A percentile compares a stretch with the other conserved stretches of the same genome.
These are phyloP conservation scores for Abrostola triplasia DNA, from an alignment of 2,888 invertebrate species.

Conservation along the genomic window DNA sequence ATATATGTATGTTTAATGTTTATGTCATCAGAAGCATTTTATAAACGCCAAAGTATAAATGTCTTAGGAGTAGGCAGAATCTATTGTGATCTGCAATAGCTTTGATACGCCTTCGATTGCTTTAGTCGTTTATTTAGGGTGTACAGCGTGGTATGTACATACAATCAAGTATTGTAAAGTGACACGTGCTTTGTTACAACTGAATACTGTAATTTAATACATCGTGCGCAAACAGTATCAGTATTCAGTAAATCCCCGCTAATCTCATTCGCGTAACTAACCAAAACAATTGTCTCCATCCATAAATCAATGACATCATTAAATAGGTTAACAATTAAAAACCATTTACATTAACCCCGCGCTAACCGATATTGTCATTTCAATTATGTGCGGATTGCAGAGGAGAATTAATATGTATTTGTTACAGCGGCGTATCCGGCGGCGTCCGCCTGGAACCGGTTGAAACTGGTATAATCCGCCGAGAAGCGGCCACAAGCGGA, in stretches of 20 bases:
- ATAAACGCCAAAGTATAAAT: too few relatives aligned
- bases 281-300: constrained; percentile 38
- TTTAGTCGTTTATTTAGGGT: neutral
- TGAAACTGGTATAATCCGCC: constrained; percentile 57
- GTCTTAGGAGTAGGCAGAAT: too few relatives aligned
- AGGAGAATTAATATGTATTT: constrained; percentile 57
- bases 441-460: constrained; percentile 44
- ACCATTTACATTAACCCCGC: constrained; percentile 65
- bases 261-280: constrained; percentile 11
- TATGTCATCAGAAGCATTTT: too few relatives aligned
- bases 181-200: neutral
- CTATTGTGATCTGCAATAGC: too few relatives aligned
- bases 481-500: constrained; percentile 61
- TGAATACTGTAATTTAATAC: neutral
- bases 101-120: neutral
- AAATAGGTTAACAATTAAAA: constrained; percentile 57
- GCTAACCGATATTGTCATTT: constrained; percentile 60
- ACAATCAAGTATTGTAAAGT: neutral
- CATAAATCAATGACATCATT: constrained; percentile 63
- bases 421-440: constrained; percentile 37
- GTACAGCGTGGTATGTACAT: neutral
- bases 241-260: neutral
- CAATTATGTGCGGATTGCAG: constrained; percentile 57
- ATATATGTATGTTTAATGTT: too few relatives aligned
- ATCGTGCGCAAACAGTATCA: too few relatives aligned